Conservation (phyloP, 2,888 invertebrate genomes). For the Caradrina clavipalpis region DNA sequence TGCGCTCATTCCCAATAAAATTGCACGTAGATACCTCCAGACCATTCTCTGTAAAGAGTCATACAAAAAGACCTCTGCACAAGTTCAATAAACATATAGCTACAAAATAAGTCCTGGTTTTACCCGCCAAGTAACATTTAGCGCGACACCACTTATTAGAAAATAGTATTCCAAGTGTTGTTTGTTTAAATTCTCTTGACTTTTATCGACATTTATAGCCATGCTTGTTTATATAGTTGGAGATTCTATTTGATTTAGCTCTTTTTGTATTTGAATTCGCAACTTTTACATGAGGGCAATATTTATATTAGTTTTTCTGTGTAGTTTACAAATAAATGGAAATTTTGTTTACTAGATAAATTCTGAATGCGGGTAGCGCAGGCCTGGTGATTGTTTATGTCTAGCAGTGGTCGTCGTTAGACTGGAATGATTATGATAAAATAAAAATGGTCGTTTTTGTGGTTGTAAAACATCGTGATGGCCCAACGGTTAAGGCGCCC, state of each 20-base stretch:
- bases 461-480: too few species aligned
- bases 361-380: too few species aligned
- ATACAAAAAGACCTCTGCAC: too few species aligned
- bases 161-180: constrained; percentile 25
- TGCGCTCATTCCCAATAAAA: too few species aligned
- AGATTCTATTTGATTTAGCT: constrained; percentile 28
- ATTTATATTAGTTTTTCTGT: neutral
- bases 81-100: neutral
- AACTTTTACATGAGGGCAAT: neutral
- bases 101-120: constrained; percentile 3
- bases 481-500: too few species aligned
- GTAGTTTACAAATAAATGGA: neutral
- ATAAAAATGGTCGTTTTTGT: too few species aligned
- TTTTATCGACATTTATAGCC: constrained; percentile 31
- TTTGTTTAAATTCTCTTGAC: constrained; percentile 35
- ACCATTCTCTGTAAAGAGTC: too few species aligned
- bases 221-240: constrained; percentile 18
- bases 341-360: neutral
- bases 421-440: too few species aligned
- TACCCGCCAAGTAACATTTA: constrained; percentile 21
- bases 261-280: constrained; percentile 7
- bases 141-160: constrained; percentile 30
- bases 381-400: too few species aligned
- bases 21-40: too few species aligned
- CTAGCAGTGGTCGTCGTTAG: too few species aligned